A percentile compares a stretch with the other conserved stretches of the same genome.
Evolutionary conservation across 2,113 vertebrate genomes (phyloP).

Genomic region (Microcebus ravelobensis): DNA sequence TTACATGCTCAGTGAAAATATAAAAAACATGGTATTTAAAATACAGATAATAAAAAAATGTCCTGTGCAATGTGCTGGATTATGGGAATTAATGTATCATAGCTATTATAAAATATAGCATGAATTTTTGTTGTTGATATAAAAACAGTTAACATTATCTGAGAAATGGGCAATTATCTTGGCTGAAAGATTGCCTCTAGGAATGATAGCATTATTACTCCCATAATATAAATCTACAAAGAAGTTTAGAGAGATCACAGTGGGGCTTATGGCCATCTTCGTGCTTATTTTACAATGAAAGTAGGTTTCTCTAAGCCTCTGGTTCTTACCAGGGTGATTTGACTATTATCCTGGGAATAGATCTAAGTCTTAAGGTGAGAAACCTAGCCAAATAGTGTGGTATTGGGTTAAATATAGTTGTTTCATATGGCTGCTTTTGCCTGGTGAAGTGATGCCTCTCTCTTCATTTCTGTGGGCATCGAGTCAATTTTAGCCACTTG

Average conservation of each 20-base stretch:
- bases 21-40: constrained; percentile 31
- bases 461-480: neutral
- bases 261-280: too few relatives aligned
- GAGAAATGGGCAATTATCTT: neutral
- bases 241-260: neutral
- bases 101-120: neutral
- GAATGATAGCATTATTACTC: neutral
- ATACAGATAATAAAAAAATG: neutral
- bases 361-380: neutral
- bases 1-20: neutral
- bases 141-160: constrained; percentile 8
- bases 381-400: neutral
- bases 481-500: neutral
- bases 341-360: neutral
- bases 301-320: neutral
- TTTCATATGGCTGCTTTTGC: neutral
- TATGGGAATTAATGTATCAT: neutral
- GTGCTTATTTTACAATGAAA: neutral
- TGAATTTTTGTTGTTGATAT: constrained; percentile 10
- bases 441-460: neutral
- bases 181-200: neutral
- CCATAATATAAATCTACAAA: neutral
- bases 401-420: neutral
- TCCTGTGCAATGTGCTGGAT: neutral
- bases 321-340: neutral